Evolutionary conservation across 2,797 vertebrate genomes (phyloP).

Genomic region (Hemibagrus guttatus): DNA sequence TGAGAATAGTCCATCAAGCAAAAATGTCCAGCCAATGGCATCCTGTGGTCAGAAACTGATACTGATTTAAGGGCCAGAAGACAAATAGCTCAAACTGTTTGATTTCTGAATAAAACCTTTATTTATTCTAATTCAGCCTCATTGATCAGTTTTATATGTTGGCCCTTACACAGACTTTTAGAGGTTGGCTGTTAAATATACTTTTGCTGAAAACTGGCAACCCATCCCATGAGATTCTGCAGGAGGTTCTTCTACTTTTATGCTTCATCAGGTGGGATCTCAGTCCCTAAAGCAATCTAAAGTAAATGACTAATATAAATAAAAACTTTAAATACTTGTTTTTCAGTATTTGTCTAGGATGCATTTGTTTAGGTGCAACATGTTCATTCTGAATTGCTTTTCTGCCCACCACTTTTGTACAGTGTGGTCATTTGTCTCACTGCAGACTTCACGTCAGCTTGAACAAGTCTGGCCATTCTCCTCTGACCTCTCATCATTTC

Average conservation of each 20-base stretch:
- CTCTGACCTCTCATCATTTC: background rate
- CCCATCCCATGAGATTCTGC: background rate
- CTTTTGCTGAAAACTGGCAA: background rate
- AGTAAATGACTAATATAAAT: background rate
- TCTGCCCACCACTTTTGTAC: background rate
- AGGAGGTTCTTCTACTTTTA: background rate
- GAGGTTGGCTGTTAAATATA: background rate
- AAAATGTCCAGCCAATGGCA: conserved; percentile 13
- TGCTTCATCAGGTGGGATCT: background rate
- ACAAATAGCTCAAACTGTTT: background rate
- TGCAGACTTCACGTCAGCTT: background rate
- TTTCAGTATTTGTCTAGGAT: background rate
- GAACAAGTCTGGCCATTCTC: background rate
- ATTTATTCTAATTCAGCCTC: background rate
- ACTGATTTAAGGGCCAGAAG: background rate
- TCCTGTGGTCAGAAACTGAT: conserved; percentile 13
- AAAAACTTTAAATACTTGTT: background rate
- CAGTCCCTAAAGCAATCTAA: background rate
- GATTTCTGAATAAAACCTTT: background rate
- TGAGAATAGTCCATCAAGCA: background rate
- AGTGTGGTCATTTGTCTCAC: background rate
- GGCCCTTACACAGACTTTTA: background rate
- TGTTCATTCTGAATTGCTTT: background rate
- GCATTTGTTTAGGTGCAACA: background rate
- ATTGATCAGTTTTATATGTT: background rate